Base-by-base conservation (phyloP, 1,140 invertebrate genomes). In the Tenebrio molitor region DNA sequence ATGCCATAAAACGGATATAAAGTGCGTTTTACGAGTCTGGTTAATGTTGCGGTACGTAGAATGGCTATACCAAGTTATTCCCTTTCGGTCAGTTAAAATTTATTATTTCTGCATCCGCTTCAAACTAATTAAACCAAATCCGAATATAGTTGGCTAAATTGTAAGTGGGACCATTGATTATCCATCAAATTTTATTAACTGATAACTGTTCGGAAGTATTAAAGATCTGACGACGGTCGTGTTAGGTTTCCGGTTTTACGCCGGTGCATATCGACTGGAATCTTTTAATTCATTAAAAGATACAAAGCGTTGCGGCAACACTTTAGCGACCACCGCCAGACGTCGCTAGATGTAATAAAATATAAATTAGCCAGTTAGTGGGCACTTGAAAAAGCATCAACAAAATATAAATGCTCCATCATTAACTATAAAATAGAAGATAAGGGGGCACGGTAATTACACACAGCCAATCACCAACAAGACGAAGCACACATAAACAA, bases 1-100 rank as follows among this genome's bases (percentile, higher is more conserved):
- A 82, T 74, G 81, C 81, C 76, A 81, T 82, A 83, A 83, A 83
- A 83, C 62, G 80, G 81, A 80, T 83, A 83, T 83, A 83, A 83
- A 83, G 77, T 79, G 78, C 79, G 75, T 77, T 83, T 83, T 81
- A 83, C 80, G 82, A 81, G 75, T 76, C 73, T 78, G 77, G 80
- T 83, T 83, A 83, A 83, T 81, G 82, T 81, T 80, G 82, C 79
- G 81, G 82, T 82, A 78, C 78, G 75, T 76, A 73, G 75, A 78
- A 79, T 74, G 73, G 78, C 77, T 75, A 77, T 80, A 78, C 69
- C 71, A 71, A 73, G 70, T 79, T 79, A 78, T 78, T 76, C 76
- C 76, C 79, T 77, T 76, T 78, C 77, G 81, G 80, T 82, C 81
- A 80, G 78, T 83, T 81, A 77, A 82, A 80, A 82, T 81, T 82